Base-by-base conservation (phyloP, 1,140 invertebrate species). In the Archegozetes longisetosus region DNA sequence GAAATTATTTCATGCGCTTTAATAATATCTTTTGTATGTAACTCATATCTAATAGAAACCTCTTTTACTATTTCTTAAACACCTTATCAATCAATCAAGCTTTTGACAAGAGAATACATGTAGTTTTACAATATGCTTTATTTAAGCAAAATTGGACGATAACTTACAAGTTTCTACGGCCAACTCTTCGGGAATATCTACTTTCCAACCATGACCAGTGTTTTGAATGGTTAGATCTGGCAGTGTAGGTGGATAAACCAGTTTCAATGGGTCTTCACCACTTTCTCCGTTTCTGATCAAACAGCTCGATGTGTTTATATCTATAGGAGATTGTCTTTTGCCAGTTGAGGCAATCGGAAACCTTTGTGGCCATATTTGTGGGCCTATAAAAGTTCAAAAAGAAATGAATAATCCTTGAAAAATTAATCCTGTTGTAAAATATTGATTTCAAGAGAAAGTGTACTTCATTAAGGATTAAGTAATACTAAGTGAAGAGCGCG, bases 151-250 rank as follows among this genome's bases (percentile, higher is more conserved):
- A n/a, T n/a, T n/a, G n/a, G n/a, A n/a, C n/a, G n/a, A n/a, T n/a
- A n/a, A n/a, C n/a, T n/a, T 54, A 54, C 53, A 24, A 1, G 57
- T 26, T 32, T 49, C 17, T n/a, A 22, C 27, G 13, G 47, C 27
- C 17, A 59, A 3, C 48, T 24, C 13, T 3, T 59, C 40, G 12
- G 57, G 57, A 20, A 59, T 26, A 22, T 59, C 48, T n/a, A 59
- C 28, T 51, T 59, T 29, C 57, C 57, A 59, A 17, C 26, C 40
- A 29, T 49, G 28, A 24, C 57, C 57, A 14, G 57, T 51, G 27
- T 59, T 59, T 13, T 29, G 24, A n/a, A 59, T 24, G 12, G 20
- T 27, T 29, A 59, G 22, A 22, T 59, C 49, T 1, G 40, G 13
- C 17, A 59, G 14, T 27, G 28, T 17, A 24, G 17, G 25, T 49